phyloP scores from a whole-genome alignment of 1,140 invertebrate genomes.

The Aphidius ervi region DNA sequence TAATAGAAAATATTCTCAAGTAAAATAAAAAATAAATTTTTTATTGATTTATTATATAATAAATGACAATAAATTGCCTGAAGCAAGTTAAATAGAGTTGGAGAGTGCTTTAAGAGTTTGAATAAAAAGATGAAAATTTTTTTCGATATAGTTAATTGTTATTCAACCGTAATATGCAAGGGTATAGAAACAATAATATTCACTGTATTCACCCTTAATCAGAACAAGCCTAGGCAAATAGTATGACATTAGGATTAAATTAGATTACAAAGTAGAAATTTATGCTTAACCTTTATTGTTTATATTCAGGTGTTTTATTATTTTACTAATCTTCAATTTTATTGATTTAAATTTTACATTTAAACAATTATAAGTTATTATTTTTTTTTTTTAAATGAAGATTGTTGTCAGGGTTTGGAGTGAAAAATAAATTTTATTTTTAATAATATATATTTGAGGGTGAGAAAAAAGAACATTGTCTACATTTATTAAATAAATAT shows the following conservation, averaged over 20 bases:
- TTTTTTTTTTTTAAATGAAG: no score
- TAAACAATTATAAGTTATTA: no score
- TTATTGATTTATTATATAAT: no score
- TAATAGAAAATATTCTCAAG: no score
- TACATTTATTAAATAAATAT: not conserved
- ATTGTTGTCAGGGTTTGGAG: no score
- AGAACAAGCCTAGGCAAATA: constrained; percentile 43
- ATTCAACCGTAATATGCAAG: constrained; percentile 50
- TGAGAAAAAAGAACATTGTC: not conserved
- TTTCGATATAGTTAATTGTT: constrained; percentile 41
- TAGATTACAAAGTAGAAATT: constrained; percentile 43
- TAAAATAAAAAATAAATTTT: no score
- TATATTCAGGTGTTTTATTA: constrained; percentile 25
- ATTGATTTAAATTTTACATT: not conserved
- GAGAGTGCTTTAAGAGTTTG: no score
- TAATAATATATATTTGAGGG: no score
- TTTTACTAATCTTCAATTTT: not conserved
- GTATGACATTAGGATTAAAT: constrained; percentile 45
- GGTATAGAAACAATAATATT: constrained; percentile 53
- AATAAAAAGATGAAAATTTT: not conserved
- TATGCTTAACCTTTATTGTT: constrained; percentile 24
- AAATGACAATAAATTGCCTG: no score
- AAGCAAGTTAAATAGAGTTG: no score
- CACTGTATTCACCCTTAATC: constrained; percentile 13
- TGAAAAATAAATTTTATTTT: no score